Evolutionary conservation across 1,140 invertebrate genomes (phyloP), one percentile per base, ranked within the genome.

Genomic region (Microvelia longipes): DNA sequence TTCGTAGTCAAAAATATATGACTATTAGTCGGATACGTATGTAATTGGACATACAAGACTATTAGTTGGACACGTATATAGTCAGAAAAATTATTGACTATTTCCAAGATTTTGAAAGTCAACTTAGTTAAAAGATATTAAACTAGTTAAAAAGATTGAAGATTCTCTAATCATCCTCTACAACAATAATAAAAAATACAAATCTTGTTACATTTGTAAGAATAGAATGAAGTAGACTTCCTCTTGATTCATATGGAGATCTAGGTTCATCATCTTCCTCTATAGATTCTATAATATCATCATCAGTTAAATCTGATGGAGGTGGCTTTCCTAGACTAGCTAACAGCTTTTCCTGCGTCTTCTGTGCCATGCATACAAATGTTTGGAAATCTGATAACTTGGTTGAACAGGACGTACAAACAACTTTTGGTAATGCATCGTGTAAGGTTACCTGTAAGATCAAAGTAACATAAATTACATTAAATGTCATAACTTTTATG

Each of bases 401-500:
- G 68, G 79, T 81, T 28, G 79, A 78, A 68, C 84, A 85, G 2
- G 78, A 78, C 29, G 74, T 75, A 73, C 84, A 85, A 28, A 85
- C 80, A 78, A 83, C 81, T 77, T 85, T 84, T 67, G 84, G 81
- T 66, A 85, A 76, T 73, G 79, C 80, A 76, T 85, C 84, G 73
- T 84, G 81, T 50, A 77, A 74, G 29, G 80, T 80, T 14, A 83
- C 79, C 83, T 84, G 68, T 67, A 75, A 69, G 19, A 50, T n/a
- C n/a, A n/a, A n/a, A n/a, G n/a, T n/a, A n/a, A n/a, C n/a, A n/a
- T n/a, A n/a, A n/a, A n/a, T n/a, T n/a, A n/a, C n/a, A n/a, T n/a
- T n/a, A n/a, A n/a, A n/a, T n/a, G n/a, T n/a, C n/a, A n/a, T n/a
- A n/a, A n/a, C n/a, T n/a, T n/a, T n/a, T n/a, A n/a, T n/a, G n/a